These are phyloP conservation scores for Rhagonycha lutea DNA, from an alignment of 2,888 invertebrate species.

Conservation along the genomic window DNA sequence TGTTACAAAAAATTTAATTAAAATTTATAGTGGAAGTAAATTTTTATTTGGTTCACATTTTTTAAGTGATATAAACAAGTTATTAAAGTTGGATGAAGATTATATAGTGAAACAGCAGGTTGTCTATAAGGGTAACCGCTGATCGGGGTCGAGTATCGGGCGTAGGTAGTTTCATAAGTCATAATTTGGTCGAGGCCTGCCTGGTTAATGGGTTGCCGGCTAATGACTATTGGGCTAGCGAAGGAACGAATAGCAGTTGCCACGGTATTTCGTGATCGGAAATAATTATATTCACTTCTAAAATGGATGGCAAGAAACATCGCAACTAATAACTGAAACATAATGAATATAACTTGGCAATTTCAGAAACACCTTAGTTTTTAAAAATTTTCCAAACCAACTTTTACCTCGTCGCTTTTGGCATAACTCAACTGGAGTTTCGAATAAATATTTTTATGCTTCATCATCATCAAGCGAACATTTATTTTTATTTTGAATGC, in stretches of 20 bases:
- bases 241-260: slow-evolving; percentile 47
- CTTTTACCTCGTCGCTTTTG: neutral
- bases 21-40: neutral
- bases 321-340: slow-evolving; percentile 29
- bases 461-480: neutral
- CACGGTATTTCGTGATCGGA: slow-evolving; percentile 50
- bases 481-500: neutral
- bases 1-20: neutral
- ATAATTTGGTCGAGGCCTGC: slow-evolving; percentile 30
- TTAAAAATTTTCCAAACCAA: neutral
- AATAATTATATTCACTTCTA: slow-evolving; percentile 57
- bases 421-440: neutral
- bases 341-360: slow-evolving; percentile 25
- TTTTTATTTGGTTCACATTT: slow-evolving; percentile 1
- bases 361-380: neutral
- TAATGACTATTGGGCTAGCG: slow-evolving; percentile 50
- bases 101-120: slow-evolving; percentile 22
- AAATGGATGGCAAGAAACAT: slow-evolving; percentile 49
- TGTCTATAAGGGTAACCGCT: slow-evolving; percentile 25
- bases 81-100: slow-evolving; percentile 18
- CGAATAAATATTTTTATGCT: neutral
- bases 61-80: slow-evolving; percentile 21
- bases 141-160: slow-evolving; percentile 24
- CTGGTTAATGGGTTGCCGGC: slow-evolving; percentile 42
- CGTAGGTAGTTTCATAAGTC: slow-evolving; percentile 30